These are phyloP conservation scores for Malacoctenus gilli DNA, from an alignment of 2,797 vertebrate genomes.

Conservation along the genomic window DNA sequence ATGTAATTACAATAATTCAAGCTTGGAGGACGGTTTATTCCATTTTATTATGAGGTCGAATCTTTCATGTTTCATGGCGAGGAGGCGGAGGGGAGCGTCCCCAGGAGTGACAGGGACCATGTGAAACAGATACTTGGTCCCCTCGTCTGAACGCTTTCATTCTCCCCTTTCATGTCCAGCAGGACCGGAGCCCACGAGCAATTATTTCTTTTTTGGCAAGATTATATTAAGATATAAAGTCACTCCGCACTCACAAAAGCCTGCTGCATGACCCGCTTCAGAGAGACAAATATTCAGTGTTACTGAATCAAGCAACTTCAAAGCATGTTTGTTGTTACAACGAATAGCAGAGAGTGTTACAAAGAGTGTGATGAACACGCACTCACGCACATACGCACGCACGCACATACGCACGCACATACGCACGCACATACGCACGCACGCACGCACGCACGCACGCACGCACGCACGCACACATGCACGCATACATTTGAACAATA, in stretches of 20 bases:
- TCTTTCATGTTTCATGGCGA: constrained; percentile 68
- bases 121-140: constrained; percentile 72
- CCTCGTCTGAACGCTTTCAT: constrained; percentile 55
- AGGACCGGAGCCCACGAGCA: constrained; percentile 37
- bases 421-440: too few relatives aligned
- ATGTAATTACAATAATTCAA: constrained; percentile 81
- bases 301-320: not conserved
- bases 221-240: constrained; percentile 28
- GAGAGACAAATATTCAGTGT: constrained; percentile 19
- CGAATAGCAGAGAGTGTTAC: too few relatives aligned
- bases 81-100: constrained; percentile 6
- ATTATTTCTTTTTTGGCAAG: constrained; percentile 53
- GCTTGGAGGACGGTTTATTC: constrained; percentile 79
- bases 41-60: constrained; percentile 78
- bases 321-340: too few relatives aligned
- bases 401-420: too few relatives aligned
- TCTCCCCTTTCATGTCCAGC: constrained; percentile 46
- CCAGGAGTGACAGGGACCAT: constrained; percentile 58
- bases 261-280: constrained; percentile 42
- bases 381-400: too few relatives aligned
- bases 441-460: too few relatives aligned
- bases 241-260: constrained; percentile 2
- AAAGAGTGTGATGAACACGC: not conserved
- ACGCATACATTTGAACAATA: too few relatives aligned
- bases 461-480: too few relatives aligned